Base-by-base conservation (phyloP, 2,113 vertebrate species). In the Struthidea cinerea region DNA sequence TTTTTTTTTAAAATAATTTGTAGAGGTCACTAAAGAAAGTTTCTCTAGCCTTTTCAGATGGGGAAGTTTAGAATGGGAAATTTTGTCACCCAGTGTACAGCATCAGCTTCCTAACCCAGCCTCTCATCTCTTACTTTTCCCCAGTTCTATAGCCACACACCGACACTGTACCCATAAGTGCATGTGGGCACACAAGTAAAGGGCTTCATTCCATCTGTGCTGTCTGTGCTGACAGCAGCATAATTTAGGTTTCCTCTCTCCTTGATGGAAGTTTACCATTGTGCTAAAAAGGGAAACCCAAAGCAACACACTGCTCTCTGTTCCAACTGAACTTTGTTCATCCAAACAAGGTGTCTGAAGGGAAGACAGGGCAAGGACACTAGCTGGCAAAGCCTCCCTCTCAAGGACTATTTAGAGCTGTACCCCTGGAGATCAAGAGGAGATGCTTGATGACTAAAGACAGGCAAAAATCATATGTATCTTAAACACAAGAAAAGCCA, bases 301-400 rank as follows among this genome's bases (percentile, higher is more conserved):
- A 75, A 89, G 55, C 55, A 74, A 57, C 3, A 4, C 0, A 0
- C 22, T 16, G 20, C 47, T 86, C 63, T 90, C 68, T 94, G 59
- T 81, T 89, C 83, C 86, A 81, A 12, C 24, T 47, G 52, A 97
- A 76, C 71, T 92, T 93, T 90, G 68, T 59, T 86, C 86, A 71
- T 80, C 39, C 83, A 83, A 52, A 75, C 77, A 78, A 85, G 73
- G 30, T 30, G 14, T 70, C 68, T 77, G 46, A 92, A 80, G 59
- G 75, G 68, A 86, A 93, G 59, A 42, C 46, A 65, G 37, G 60
- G n/a, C 73, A 92, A 91, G 50, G 68, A 87, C 32, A 14, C 13
- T 23, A 44, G 46, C 49, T 83, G 49, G 35, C 42, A 91, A 70
- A 64, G 19, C 21, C 19, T 89, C 22, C 7, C 22, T 81, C 26